Base-by-base conservation (phyloP, 2,888 invertebrate genomes). In the Theretra japonica region DNA sequence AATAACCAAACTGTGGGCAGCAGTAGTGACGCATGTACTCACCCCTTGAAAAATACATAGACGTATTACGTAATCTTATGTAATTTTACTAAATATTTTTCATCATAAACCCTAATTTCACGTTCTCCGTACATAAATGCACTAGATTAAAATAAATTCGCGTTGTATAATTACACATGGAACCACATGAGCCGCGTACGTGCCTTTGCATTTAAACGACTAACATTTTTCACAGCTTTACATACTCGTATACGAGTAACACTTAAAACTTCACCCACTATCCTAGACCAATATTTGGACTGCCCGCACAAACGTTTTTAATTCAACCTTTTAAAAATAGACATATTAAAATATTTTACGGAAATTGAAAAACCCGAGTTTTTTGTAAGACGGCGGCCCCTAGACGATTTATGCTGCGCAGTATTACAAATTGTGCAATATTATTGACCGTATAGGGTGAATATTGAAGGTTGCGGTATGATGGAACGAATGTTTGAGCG, bases 181-280 rank as follows among this genome's bases (percentile, higher is more conserved):
- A 28, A 19, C 60, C 2, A 33, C 30, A 60, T n/a, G 21, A 62
- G 21, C 41, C 41, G 3, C 41, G 33, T 8, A 11, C 62, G 62
- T 62, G 62, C 11, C 62, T 21, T 21, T 21, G 62, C 62, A 62
- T 62, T 23, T 62, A 41, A 62, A 62, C 21, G 62, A 62, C 41
- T 60, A 7, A 41, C 33, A 62, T 62, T 62, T 21, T 62, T 41
- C 11, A 41, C 41, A 11, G 21, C 33, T 41, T 62, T n/a, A 41
- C 8, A 33, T 30, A 30, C 30, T n/a, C 11, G 21, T 8, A 8
- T 23, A 41, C n/a, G n/a, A n/a, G n/a, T 4, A 60, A 30, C 28
- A 8, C 23, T 60, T 28, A 28, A 62, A 62, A 23, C 41, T 41
- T 65, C 23, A 65, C 62, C 11, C n/a, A 23, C 41, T 65, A 41